phyloP scores from a whole-genome alignment of 2,797 vertebrate genomes.

The Lerista edwardsae region DNA sequence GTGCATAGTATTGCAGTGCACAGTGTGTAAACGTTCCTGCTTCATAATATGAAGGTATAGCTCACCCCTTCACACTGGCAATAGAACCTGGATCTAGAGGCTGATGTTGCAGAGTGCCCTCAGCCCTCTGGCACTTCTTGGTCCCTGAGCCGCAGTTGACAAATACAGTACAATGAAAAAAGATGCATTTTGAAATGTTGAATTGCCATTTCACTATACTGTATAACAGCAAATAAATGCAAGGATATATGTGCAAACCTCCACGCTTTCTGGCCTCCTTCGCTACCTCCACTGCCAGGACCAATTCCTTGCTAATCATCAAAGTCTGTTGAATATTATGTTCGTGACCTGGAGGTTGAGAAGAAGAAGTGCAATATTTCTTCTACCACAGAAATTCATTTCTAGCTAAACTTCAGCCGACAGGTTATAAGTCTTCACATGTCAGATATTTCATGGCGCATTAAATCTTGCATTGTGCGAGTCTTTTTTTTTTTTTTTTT shows the following conservation, averaged over 20 bases:
- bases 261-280: neutral
- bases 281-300: neutral
- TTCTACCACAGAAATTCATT: conserved; percentile 7
- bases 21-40: neutral
- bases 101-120: neutral
- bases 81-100: neutral
- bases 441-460: conserved; percentile 51
- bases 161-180: neutral
- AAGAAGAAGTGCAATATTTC: conserved; percentile 11
- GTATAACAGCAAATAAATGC: conserved; percentile 21
- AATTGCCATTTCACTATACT: neutral
- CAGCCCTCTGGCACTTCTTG: neutral
- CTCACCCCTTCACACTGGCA: neutral
- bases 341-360: neutral
- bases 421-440: conserved; percentile 46
- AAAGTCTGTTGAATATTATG: conserved; percentile 4
- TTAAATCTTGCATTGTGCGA: conserved; percentile 49
- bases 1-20: neutral
- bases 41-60: neutral
- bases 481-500: conserved; percentile 61
- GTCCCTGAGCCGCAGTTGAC: neutral
- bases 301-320: neutral
- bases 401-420: conserved; percentile 8
- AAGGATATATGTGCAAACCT: conserved; percentile 4
- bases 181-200: conserved; percentile 30